Evolutionary conservation across 64 coral and sea anemone species (phyloP).

Genomic region (Acropora tenuis): DNA sequence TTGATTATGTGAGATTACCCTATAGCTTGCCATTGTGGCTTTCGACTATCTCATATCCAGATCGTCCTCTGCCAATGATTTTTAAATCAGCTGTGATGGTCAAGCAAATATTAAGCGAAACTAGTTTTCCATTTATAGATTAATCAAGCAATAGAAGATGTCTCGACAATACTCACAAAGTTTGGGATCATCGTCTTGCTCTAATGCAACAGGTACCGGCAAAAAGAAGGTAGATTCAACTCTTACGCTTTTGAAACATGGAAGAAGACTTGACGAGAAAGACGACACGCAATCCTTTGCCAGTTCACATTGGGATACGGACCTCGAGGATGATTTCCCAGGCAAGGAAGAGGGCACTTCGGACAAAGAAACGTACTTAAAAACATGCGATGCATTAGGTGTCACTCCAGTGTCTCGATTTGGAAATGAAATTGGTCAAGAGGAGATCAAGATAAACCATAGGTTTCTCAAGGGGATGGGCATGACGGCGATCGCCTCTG

Average conservation of each 20-base stretch:
- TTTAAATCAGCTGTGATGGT: background rate
- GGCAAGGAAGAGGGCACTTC: background rate
- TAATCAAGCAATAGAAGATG: background rate
- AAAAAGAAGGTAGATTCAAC: constrained; percentile 73
- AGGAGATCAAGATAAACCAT: constrained; percentile 87
- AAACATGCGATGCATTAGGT: constrained; percentile 57
- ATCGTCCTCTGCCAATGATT: background rate
- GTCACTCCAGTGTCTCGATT: constrained; percentile 79
- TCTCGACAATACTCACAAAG: constrained; percentile 3
- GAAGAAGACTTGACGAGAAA: constrained; percentile 24
- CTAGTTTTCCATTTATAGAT: too few relatives aligned
- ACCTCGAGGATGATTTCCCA: constrained; percentile 60
- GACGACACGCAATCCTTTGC: constrained; percentile 75
- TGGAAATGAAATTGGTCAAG: constrained; percentile 74
- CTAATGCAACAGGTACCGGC: constrained; percentile 77
- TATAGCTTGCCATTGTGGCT: too few relatives aligned
- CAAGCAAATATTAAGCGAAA: background rate
- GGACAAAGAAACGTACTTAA: constrained; percentile 61
- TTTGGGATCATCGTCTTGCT: constrained; percentile 52
- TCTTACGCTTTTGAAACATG: constrained; percentile 37
- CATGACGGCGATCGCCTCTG: constrained; percentile 69
- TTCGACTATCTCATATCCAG: too few relatives aligned
- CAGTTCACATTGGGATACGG: constrained; percentile 88
- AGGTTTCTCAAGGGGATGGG: constrained; percentile 69
- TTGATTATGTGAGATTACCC: too few relatives aligned